These are phyloP conservation scores for Atethmia centrago DNA, from an alignment of 2,888 invertebrate genomes.

Conservation along the genomic window DNA sequence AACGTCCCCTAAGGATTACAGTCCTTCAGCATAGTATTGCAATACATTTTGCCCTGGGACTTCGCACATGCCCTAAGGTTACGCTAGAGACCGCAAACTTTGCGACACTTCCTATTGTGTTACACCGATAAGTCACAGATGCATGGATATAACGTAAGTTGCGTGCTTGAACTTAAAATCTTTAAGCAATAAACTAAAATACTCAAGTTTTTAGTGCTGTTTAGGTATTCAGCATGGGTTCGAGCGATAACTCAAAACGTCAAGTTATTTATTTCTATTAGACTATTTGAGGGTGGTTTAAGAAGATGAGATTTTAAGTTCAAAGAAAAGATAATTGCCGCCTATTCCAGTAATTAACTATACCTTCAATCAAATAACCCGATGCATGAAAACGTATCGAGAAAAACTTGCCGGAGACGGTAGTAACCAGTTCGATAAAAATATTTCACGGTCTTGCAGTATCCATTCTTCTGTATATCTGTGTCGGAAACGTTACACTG, in stretches of 20 bases:
- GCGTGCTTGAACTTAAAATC: background rate
- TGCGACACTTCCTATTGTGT: slow-evolving; percentile 43
- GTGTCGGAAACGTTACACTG: slow-evolving; percentile 35
- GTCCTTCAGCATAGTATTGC: slow-evolving; percentile 39
- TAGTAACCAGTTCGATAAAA: background rate
- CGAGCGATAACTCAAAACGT: background rate
- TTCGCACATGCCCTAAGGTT: slow-evolving; percentile 10
- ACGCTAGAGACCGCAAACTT: slow-evolving; percentile 54
- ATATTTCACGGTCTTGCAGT: background rate
- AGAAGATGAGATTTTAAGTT: too few relatives aligned
- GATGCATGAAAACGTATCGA: background rate
- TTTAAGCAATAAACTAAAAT: background rate
- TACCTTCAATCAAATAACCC: too few relatives aligned
- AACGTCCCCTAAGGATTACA: slow-evolving; percentile 40
- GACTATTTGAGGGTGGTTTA: too few relatives aligned
- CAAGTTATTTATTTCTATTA: too few relatives aligned
- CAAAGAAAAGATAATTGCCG: too few relatives aligned
- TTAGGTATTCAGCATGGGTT: background rate
- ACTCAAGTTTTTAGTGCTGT: background rate
- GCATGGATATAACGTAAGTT: background rate
- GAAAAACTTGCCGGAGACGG: background rate
- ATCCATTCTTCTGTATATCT: slow-evolving; percentile 11
- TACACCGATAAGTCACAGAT: slow-evolving; percentile 19
- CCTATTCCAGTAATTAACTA: too few relatives aligned
- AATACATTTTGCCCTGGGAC: slow-evolving; percentile 30